Evolutionary conservation across 2,113 vertebrate species (phyloP).

Genomic region (Acanthisitta chloris): DNA sequence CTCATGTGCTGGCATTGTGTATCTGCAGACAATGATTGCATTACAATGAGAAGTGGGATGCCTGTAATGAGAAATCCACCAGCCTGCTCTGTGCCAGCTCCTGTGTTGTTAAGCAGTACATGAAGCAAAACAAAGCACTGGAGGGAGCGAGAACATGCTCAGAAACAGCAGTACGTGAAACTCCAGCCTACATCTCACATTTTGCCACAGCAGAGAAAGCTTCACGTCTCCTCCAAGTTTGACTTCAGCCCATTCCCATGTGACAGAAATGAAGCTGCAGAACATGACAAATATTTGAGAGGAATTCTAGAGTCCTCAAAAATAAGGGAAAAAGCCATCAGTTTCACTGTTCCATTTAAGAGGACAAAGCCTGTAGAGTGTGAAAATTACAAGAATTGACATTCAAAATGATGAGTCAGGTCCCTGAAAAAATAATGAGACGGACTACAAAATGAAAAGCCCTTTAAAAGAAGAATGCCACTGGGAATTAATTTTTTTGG

Average conservation of each 20-base stretch:
- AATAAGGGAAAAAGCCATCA: neutral
- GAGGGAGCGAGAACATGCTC: neutral
- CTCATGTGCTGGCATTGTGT: neutral
- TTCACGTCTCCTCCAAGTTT: neutral
- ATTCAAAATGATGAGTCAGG: constrained; percentile 39
- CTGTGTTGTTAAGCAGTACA: constrained; percentile 1
- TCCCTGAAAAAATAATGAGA: constrained; percentile 24
- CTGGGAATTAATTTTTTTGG: neutral
- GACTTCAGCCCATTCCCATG: neutral
- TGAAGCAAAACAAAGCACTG: constrained; percentile 23
- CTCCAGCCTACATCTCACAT: neutral
- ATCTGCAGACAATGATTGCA: constrained; percentile 27
- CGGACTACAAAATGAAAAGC: constrained; percentile 1
- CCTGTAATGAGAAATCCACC: constrained; percentile 12
- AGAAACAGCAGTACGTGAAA: neutral
- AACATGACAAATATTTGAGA: neutral
- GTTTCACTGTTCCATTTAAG: neutral
- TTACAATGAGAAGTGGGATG: constrained; percentile 34
- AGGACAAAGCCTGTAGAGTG: neutral
- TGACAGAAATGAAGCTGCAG: neutral
- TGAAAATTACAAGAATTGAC: constrained; percentile 13
- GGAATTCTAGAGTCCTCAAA: neutral
- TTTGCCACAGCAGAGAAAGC: neutral
- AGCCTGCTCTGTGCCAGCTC: neutral
- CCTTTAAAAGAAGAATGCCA: constrained; percentile 4